phyloP scores from a whole-genome alignment of 2,888 invertebrate genomes.

The Cheilosia variabilis region DNA sequence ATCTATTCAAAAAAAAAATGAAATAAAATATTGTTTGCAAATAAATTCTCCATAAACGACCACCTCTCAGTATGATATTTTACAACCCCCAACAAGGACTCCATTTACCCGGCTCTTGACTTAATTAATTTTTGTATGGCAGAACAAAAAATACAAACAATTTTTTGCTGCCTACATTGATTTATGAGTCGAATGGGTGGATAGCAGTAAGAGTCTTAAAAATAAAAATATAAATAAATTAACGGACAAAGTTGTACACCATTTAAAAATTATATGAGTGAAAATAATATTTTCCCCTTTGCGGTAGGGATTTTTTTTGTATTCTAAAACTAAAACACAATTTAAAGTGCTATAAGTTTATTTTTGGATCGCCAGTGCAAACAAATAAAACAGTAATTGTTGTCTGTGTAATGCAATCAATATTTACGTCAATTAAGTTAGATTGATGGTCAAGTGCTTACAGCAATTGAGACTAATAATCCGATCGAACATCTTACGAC shows the following conservation, averaged over 20 bases:
- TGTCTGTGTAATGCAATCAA: too few species aligned
- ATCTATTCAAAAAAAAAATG: neutral
- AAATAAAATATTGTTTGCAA: too few species aligned
- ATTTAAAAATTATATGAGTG: too few species aligned
- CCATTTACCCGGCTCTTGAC: conserved; percentile 3
- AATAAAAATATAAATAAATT: conserved; percentile 16
- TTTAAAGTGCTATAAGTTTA: too few species aligned
- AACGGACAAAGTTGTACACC: neutral
- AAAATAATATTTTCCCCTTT: too few species aligned
- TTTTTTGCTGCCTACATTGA: neutral
- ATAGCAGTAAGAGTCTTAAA: neutral
- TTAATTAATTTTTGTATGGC: conserved; percentile 8
- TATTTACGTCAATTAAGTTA: conserved; percentile 52
- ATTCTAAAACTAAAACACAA: too few species aligned
- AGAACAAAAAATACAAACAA: neutral
- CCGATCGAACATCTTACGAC: conserved; percentile 34
- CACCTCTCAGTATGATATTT: neutral
- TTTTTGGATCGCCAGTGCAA: too few species aligned
- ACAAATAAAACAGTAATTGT: too few species aligned
- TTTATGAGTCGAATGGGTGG: neutral
- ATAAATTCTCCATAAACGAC: neutral
- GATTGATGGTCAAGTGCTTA: conserved; percentile 68
- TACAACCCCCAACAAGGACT: conserved; percentile 1
- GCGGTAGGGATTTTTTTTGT: too few species aligned
- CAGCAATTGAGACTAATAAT: conserved; percentile 66